These are phyloP conservation scores for Amaurobius ferox DNA, from an alignment of 2,888 invertebrate genomes.

Conservation along the genomic window DNA sequence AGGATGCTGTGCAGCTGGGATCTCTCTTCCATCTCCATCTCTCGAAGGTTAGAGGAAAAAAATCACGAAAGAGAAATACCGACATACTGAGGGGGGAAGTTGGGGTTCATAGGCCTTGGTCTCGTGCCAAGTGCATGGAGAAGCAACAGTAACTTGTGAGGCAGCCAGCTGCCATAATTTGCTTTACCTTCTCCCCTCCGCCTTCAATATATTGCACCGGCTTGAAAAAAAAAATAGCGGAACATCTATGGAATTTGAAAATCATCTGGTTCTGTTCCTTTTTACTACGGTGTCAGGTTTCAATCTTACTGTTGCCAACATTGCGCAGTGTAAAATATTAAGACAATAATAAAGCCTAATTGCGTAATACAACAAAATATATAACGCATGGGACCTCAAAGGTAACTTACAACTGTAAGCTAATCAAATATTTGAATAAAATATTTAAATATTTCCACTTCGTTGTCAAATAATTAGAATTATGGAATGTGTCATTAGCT, in stretches of 20 bases:
- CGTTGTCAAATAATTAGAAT: too few species aligned
- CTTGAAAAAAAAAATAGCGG: neutral
- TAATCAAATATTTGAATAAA: too few species aligned
- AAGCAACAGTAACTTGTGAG: constrained; percentile 58
- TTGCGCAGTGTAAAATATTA: neutral
- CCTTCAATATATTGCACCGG: constrained; percentile 3
- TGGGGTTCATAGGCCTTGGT: constrained; percentile 60
- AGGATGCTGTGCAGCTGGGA: constrained; percentile 69
- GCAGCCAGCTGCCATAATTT: constrained; percentile 40
- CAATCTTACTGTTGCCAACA: neutral
- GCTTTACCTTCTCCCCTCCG: constrained; percentile 2
- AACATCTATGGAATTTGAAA: constrained; percentile 18
- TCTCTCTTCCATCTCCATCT: constrained; percentile 66
- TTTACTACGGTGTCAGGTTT: neutral
- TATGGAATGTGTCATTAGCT: too few species aligned
- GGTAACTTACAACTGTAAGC: too few species aligned
- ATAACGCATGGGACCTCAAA: too few species aligned
- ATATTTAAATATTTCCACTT: too few species aligned
- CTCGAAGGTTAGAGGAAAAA: constrained; percentile 43
- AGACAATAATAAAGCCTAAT: neutral
- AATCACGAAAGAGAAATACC: constrained; percentile 30
- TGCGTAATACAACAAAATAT: too few species aligned
- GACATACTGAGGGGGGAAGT: constrained; percentile 35
- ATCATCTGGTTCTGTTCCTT: constrained; percentile 18
- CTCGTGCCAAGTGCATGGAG: constrained; percentile 59